These are phyloP conservation scores for Thaleichthys pacificus DNA, from an alignment of 2,797 vertebrate genomes.

Conservation along the genomic window DNA sequence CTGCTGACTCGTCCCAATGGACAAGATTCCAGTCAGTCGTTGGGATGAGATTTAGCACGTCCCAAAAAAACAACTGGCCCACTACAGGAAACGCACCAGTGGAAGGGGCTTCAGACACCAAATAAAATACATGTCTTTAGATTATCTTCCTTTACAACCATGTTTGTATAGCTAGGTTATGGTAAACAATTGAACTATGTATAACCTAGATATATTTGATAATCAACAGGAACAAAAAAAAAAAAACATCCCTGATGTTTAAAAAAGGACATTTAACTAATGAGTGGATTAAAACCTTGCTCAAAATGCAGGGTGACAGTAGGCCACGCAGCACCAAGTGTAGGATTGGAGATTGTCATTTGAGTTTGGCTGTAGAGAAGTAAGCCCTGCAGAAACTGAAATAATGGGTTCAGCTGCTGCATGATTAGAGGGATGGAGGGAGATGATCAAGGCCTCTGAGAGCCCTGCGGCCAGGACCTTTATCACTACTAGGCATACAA, in stretches of 20 bases:
- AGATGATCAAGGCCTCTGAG: background rate
- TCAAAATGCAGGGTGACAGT: conserved; percentile 4
- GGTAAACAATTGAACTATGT: background rate
- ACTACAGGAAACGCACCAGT: background rate
- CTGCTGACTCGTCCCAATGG: conserved; percentile 25
- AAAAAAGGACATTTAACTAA: background rate
- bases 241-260: background rate
- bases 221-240: background rate
- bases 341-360: background rate
- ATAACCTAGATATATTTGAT: background rate
- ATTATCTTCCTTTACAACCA: no score
- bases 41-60: conserved; percentile 45
- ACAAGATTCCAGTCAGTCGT: conserved; percentile 30
- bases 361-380: background rate
- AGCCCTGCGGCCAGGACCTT: background rate
- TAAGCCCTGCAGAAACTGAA: conserved; percentile 8
- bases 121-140: background rate
- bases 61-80: conserved; percentile 22
- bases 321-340: background rate
- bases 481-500: conserved; percentile 1
- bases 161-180: background rate
- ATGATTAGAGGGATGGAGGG: conserved; percentile 2
- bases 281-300: background rate
- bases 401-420: background rate
- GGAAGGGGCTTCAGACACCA: background rate